phyloP scores from a whole-genome alignment of 2,113 vertebrate genomes.

The Strix aluco region DNA sequence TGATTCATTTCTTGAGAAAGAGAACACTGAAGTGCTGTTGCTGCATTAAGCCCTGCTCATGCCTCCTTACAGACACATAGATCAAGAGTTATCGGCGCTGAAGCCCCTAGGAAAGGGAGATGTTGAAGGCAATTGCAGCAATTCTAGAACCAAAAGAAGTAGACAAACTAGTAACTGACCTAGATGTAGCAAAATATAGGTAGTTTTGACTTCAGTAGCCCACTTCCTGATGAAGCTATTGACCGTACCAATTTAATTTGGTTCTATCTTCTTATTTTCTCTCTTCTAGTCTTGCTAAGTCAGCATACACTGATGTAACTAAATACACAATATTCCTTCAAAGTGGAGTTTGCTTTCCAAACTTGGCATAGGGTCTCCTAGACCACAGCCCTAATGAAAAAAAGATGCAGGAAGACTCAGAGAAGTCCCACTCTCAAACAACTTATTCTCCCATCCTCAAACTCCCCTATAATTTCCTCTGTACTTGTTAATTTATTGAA shows the following conservation, averaged over 20 bases:
- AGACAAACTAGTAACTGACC: background rate
- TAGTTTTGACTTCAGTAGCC: background rate
- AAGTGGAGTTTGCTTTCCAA: background rate
- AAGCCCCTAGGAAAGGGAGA: background rate
- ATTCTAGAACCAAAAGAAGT: background rate
- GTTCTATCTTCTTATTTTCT: background rate
- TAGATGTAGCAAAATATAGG: background rate
- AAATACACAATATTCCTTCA: background rate
- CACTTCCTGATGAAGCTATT: background rate
- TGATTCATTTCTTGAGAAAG: background rate
- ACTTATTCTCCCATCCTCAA: background rate
- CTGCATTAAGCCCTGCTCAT: background rate
- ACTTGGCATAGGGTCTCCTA: background rate
- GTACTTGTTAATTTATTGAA: background rate
- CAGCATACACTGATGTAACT: background rate
- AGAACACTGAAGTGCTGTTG: background rate
- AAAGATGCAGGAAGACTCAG: background rate
- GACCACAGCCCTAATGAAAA: background rate
- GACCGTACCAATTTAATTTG: background rate
- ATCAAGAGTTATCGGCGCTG: background rate
- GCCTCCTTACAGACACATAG: background rate
- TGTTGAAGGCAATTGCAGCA: background rate
- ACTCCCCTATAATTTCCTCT: background rate
- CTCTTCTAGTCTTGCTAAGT: background rate
- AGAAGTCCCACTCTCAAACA: background rate